Evolutionary conservation across 1,140 invertebrate species (phyloP), one percentile per base, ranked within the genome.

Genomic region (Dolichoris vasculosae): DNA sequence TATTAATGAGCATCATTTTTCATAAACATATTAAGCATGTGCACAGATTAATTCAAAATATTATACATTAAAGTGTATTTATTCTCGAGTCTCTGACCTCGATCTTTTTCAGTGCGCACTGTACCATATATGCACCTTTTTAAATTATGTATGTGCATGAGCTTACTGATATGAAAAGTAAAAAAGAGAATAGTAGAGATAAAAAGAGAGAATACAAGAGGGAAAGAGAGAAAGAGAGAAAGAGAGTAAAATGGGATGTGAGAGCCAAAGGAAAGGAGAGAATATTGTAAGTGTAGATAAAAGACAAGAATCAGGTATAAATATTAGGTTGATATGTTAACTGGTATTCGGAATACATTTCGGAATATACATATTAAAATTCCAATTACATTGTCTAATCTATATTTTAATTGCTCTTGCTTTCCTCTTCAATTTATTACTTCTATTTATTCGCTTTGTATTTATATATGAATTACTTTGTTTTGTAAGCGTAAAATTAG

Each of bases 81-180:
- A 84, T 46, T 82, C 51, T 83, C 64, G 59, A 69, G 73, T 73
- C 55, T 32, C 86, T 89, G 91, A 91, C 91, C 91, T 91, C 90
- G 88, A 91, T 92, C 88, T 89, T 91, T 92, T 92, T 90, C 91
- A 90, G 88, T 88, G 88, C 89, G 71, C 85, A 63, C 81, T 38
- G 32, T 32, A 59, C 6, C 35, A 55, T 46, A 51, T 64, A 13
- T 30, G 35, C 43, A 59, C 51, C 26, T 73, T 23, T 35, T 9
- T 40, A 7, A 30, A 83, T 48, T 82, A 38, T 20, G 30, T 23
- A 76, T 46, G 30, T 43, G 40, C 63, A 32, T 6, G 59, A 51
- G 20, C n/a, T 26, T 20, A 51, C 38, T n/a, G 81, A 63, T 69
- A 35, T 35, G 23, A 79, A 59, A 30, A 35, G 43, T 11, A 71